Evolutionary conservation across 2,113 vertebrate genomes (phyloP).

Genomic region (Uria aalge): DNA sequence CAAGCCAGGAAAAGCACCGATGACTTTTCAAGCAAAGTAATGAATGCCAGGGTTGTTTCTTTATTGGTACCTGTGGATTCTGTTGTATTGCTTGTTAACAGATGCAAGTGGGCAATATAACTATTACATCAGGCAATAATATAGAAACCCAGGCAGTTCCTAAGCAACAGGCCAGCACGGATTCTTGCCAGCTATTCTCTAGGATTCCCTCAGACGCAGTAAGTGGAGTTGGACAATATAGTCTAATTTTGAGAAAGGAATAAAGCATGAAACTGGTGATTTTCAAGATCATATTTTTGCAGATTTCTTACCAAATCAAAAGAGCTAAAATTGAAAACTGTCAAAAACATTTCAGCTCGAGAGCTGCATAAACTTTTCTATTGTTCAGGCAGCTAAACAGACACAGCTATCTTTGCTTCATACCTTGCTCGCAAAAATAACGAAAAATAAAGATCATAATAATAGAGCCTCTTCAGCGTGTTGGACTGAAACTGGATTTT

Average conservation of each 20-base stretch:
- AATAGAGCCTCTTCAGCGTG: conserved; percentile 7
- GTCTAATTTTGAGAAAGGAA: conserved; percentile 64
- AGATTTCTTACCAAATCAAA: conserved; percentile 71
- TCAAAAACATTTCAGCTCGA: conserved; percentile 69
- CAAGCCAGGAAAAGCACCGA: conserved; percentile 19
- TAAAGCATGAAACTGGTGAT: conserved; percentile 69
- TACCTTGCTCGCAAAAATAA: conserved; percentile 53
- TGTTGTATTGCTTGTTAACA: conserved; percentile 71
- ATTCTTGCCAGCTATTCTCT: conserved; percentile 51
- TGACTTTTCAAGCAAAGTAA: conserved; percentile 55
- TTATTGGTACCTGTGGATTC: conserved; percentile 71
- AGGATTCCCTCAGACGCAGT: conserved; percentile 57
- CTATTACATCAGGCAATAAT: conserved; percentile 71
- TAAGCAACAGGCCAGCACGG: conserved; percentile 65
- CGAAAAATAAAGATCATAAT: conserved; percentile 37
- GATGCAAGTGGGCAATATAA: conserved; percentile 70
- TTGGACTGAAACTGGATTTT: conserved; percentile 24
- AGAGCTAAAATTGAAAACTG: conserved; percentile 69
- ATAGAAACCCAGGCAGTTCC: conserved; percentile 59
- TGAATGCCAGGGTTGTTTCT: conserved; percentile 60
- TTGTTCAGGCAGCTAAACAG: conserved; percentile 69
- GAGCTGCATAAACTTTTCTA: conserved; percentile 69
- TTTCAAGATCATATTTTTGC: conserved; percentile 69
- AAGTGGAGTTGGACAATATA: conserved; percentile 63
- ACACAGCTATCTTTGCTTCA: conserved; percentile 64